Evolutionary conservation across 92 coral and sea anemone genomes (phyloP).

Genomic region (Zoanthus gigantus): DNA sequence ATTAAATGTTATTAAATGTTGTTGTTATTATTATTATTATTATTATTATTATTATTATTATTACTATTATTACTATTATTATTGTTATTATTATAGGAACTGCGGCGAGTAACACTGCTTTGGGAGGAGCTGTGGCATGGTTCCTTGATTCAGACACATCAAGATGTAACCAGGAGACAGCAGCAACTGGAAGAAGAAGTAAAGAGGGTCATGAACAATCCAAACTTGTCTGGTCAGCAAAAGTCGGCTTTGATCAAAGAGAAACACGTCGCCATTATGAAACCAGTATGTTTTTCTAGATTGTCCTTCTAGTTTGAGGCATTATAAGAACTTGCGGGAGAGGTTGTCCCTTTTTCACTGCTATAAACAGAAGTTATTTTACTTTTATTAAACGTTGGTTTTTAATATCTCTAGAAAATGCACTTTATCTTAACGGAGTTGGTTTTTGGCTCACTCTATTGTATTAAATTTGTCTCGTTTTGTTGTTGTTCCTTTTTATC

Average conservation of each 20-base stretch:
- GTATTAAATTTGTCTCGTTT: too few species aligned
- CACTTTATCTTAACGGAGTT: too few species aligned
- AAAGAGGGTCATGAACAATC: slow-evolving; percentile 89
- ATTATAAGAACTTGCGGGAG: not conserved
- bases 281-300: slow-evolving; percentile 82
- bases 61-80: too few species aligned
- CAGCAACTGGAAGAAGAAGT: slow-evolving; percentile 96
- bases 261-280: slow-evolving; percentile 96
- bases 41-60: too few species aligned
- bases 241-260: slow-evolving; percentile 87
- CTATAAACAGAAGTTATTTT: too few species aligned
- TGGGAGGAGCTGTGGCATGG: slow-evolving; percentile 99
- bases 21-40: too few species aligned
- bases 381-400: too few species aligned
- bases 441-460: too few species aligned
- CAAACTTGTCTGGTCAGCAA: slow-evolving; percentile 81
- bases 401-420: too few species aligned
- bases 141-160: slow-evolving; percentile 95
- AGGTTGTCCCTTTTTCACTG: not conserved
- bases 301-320: not conserved
- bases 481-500: too few species aligned
- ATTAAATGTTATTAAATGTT: too few species aligned
- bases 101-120: slow-evolving; percentile 89
- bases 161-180: slow-evolving; percentile 91
- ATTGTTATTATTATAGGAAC: slow-evolving; percentile 46